Evolutionary conservation across 2,797 vertebrate species (phyloP), one percentile per base, ranked within the genome.

Genomic region (Pteronotus mesoamericanus): DNA sequence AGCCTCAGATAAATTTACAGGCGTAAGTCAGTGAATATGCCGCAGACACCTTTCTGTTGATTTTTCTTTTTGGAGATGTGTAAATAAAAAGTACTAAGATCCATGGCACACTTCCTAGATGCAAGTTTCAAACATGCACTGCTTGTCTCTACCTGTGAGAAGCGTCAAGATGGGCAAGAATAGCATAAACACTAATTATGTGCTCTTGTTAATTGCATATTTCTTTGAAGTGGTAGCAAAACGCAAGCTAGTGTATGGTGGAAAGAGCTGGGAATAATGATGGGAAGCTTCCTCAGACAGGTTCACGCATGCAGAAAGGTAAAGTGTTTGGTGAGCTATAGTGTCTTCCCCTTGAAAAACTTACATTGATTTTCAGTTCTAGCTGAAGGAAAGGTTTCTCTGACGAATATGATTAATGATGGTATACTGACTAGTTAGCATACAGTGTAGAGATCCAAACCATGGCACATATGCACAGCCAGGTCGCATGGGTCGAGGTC

Each of bases 201-300:
- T 80, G 48, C 21, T 29, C 75, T 78, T 95, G 91, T 94, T 96
- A 97, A 96, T 97, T 98, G 96, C 78, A 77, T 34, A 72, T 89
- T 95, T 37, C 89, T 97, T 98, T 98, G 92, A 98, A 98, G 85
- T 88, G 87, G 44, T 87, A 95, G 9, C 22, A 91, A 77, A 95
- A 34, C 51, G 59, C 16, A 69, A 29, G 77, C n/a, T 37, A 69
- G 89, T 72, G 37, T 87, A 26, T 66, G 77, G n/a, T 34, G 75
- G 46, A 79, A 94, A 80, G 68, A 91, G 1, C 21, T 89, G 18
- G 55, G 51, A 91, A 51, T 95, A 77, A 96, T 92, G 57, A 91
- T 32, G 59, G 95, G 85, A 84, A 44, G 15, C 86, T 78, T 92
- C 29, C 22, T 19, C 32, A 3, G 79, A 39, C 57, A 96, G 34